phyloP scores from a whole-genome alignment of 1,140 invertebrate species.

The Cyclargus thomasi region DNA sequence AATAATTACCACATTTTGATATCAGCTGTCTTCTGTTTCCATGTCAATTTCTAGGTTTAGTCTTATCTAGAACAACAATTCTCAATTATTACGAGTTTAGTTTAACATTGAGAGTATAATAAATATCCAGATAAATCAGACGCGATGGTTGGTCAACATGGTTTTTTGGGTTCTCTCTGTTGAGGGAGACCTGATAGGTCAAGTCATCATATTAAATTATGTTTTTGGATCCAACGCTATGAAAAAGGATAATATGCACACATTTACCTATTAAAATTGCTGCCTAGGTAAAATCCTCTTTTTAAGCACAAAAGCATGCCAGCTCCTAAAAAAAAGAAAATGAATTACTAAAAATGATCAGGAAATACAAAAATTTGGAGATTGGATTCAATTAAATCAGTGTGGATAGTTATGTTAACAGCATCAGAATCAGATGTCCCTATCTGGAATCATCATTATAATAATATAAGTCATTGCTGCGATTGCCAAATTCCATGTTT shows the following conservation, averaged over 20 bases:
- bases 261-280: neutral
- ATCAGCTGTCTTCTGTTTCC: neutral
- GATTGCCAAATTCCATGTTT: too few relatives aligned
- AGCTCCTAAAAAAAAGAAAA: neutral
- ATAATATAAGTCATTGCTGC: too few relatives aligned
- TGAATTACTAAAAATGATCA: neutral
- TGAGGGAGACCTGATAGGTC: slow-evolving; percentile 66
- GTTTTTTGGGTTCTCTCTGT: slow-evolving; percentile 64
- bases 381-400: slow-evolving; percentile 30
- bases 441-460: slow-evolving; percentile 60
- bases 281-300: too few relatives aligned
- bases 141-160: slow-evolving; percentile 48
- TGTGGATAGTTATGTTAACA: slow-evolving; percentile 57
- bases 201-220: slow-evolving; percentile 46
- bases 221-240: neutral
- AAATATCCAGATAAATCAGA: neutral
- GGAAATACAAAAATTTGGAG: neutral
- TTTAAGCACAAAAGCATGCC: neutral
- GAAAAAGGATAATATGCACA: neutral
- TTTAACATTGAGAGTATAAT: neutral
- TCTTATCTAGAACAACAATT: neutral
- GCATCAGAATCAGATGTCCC: slow-evolving; percentile 65
- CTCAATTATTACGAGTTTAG: neutral
- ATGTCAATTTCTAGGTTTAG: neutral
- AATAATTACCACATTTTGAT: neutral